phyloP scores from a whole-genome alignment of 1,140 invertebrate species.

The Onthophagus taurus region DNA sequence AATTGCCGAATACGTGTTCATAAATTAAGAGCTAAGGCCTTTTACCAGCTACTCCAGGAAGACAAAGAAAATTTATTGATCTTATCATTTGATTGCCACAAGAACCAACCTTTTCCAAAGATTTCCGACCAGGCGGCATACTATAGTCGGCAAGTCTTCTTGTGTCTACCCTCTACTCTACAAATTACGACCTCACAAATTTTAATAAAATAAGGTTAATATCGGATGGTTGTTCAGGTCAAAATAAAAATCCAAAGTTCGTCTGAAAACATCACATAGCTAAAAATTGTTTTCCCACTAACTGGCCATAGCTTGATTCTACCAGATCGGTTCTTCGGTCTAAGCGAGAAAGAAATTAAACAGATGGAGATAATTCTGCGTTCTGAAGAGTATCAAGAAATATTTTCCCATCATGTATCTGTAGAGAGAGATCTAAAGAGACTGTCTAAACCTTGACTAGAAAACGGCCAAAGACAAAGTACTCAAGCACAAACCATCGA shows the following conservation, averaged over 20 bases:
- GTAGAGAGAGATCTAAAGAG: not conserved
- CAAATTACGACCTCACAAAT: too few relatives aligned
- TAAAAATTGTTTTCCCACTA: not conserved
- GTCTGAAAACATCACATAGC: not conserved
- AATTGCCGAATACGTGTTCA: not conserved
- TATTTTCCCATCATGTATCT: not conserved
- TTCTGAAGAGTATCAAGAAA: not conserved
- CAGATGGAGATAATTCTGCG: not conserved
- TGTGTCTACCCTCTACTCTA: too few relatives aligned
- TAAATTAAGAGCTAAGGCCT: not conserved
- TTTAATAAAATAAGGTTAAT: too few relatives aligned
- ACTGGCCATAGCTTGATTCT: not conserved
- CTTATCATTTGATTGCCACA: constrained; percentile 1
- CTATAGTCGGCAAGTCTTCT: too few relatives aligned
- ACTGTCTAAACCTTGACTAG: not conserved
- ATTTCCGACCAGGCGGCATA: too few relatives aligned
- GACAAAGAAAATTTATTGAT: constrained; percentile 1
- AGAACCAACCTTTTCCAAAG: too few relatives aligned
- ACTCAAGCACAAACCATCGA: too few relatives aligned
- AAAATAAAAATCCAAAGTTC: too few relatives aligned
- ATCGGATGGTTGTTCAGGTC: too few relatives aligned
- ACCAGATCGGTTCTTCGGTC: not conserved
- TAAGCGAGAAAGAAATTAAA: constrained; percentile 1
- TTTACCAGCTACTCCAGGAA: not conserved
- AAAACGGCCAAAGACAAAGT: not conserved